Percentiles rank a stretch among this genome's conserved stretches.
phyloP scores from a whole-genome alignment of 2,113 vertebrate species.

The Chelonoidis abingdonii region DNA sequence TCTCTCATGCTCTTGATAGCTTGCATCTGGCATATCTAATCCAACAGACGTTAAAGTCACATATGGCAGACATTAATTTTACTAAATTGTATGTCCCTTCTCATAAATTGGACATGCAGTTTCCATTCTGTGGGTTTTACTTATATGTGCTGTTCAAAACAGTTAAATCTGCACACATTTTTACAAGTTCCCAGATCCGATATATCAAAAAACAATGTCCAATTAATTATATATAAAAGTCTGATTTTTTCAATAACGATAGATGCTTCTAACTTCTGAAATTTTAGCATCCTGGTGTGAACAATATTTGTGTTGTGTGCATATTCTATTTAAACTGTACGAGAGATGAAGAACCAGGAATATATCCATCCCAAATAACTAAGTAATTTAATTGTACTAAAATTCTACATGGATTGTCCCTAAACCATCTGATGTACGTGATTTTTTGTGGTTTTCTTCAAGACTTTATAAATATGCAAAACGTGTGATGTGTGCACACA shows the following conservation, averaged over 20 bases:
- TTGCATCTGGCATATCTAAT: neutral
- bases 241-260: neutral
- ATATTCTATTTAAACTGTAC: neutral
- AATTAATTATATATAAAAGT: neutral
- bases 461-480: neutral
- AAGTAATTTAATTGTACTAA: neutral
- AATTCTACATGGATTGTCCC: neutral
- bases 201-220: neutral
- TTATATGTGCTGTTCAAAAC: neutral
- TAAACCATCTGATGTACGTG: neutral
- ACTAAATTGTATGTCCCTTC: neutral
- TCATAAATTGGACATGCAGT: neutral
- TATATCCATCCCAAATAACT: neutral
- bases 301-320: neutral
- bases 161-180: neutral
- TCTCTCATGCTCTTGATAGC: neutral
- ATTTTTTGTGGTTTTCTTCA: neutral
- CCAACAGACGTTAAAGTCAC: neutral
- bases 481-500: neutral
- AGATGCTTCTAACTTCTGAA: neutral
- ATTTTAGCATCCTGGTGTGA: neutral
- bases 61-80: neutral
- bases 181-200: neutral
- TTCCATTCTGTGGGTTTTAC: fast-evolving
- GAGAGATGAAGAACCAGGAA: no score